These are phyloP conservation scores for Meda fulgida DNA, from an alignment of 2,797 vertebrate species.

Conservation along the genomic window DNA sequence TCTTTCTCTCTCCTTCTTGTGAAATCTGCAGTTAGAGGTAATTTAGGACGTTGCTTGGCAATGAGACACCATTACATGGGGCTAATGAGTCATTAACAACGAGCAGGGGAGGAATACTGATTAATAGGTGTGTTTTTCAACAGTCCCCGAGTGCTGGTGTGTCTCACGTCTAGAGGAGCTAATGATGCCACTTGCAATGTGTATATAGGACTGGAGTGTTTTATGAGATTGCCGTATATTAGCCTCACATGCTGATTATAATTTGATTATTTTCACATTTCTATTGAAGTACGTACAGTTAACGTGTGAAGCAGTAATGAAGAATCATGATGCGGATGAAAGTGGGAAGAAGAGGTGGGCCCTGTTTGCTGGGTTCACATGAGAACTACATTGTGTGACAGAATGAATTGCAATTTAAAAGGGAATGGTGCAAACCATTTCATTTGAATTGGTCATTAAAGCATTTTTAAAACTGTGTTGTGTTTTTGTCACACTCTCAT, in stretches of 20 bases:
- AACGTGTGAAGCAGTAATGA: slow-evolving; percentile 24
- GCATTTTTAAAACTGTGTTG: neutral
- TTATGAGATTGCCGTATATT: slow-evolving; percentile 37
- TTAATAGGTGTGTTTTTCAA: slow-evolving; percentile 75
- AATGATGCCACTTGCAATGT: slow-evolving; percentile 61
- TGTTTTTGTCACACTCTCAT: neutral
- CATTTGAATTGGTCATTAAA: neutral
- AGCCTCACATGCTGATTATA: slow-evolving; percentile 28
- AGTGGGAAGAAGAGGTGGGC: neutral
- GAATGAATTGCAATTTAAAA: slow-evolving; percentile 9
- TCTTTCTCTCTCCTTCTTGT: slow-evolving; percentile 58
- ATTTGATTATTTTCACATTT: slow-evolving; percentile 40
- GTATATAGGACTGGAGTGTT: slow-evolving; percentile 39
- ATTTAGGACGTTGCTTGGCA: slow-evolving; percentile 74
- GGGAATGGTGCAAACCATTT: neutral
- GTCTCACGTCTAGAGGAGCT: slow-evolving; percentile 59
- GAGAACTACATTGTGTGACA: neutral
- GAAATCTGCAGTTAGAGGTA: slow-evolving; percentile 74
- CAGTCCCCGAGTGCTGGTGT: slow-evolving; percentile 64
- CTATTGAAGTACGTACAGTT: slow-evolving; percentile 37
- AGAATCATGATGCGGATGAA: slow-evolving; percentile 17
- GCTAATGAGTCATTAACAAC: slow-evolving; percentile 78
- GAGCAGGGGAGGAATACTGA: slow-evolving; percentile 73
- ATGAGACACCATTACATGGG: slow-evolving; percentile 74
- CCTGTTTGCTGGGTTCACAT: neutral